Percentiles rank a stretch among this genome's conserved stretches.
Conservation (phyloP, 2,113 vertebrate species). For the Arenaria interpres region DNA sequence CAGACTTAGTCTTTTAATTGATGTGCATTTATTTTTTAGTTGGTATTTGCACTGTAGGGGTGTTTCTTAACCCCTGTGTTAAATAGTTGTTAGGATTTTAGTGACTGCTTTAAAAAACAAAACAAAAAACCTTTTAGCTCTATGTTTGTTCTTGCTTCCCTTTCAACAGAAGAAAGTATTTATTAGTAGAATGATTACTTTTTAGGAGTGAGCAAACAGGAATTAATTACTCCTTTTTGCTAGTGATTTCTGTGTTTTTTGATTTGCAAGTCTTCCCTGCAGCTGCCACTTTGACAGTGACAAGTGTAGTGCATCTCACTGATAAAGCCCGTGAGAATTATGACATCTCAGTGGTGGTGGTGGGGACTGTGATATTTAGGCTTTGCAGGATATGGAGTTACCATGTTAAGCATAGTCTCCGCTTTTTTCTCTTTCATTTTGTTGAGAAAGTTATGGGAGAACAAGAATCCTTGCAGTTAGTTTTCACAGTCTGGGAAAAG, state of each 20-base stretch:
- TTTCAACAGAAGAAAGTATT: background rate
- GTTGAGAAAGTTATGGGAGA: background rate
- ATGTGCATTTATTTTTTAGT: background rate
- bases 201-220: background rate
- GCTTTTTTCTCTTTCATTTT: background rate
- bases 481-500: background rate
- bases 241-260: background rate
- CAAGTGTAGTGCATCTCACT: background rate
- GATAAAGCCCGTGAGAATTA: background rate
- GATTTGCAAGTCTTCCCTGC: background rate
- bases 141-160: background rate
- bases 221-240: background rate
- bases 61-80: background rate
- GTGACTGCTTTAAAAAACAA: background rate
- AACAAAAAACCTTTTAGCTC: background rate
- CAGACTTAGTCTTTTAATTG: background rate
- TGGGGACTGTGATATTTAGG: background rate
- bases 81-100: background rate
- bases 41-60: background rate
- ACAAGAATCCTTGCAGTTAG: background rate
- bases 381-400: background rate
- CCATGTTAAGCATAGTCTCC: background rate
- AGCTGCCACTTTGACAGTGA: background rate
- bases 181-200: background rate
- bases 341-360: background rate